A percentile compares a stretch with the other conserved stretches of the same genome.
Conservation (phyloP, 2,888 invertebrate species). For the Monoplex corrugatus region DNA sequence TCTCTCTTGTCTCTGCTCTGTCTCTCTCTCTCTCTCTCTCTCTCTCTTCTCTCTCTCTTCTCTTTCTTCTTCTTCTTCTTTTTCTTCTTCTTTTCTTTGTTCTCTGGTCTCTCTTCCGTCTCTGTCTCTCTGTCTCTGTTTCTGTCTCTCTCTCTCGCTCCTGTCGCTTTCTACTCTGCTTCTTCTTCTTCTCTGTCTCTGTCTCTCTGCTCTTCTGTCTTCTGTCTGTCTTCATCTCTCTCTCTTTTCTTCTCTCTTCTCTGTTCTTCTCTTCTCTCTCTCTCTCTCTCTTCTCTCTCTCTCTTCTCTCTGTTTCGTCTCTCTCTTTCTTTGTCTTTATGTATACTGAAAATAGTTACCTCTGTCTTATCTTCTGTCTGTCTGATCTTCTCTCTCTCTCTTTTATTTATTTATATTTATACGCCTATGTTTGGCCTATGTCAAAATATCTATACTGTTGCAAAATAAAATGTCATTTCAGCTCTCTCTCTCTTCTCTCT, state of each 20-base stretch:
- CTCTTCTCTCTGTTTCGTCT: neutral
- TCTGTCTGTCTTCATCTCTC: no score
- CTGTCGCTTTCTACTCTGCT: neutral
- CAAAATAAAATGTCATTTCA: no score
- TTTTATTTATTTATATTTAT: no score
- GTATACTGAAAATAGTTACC: no score
- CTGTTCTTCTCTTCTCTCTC: constrained; percentile 4
- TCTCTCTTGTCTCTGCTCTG: neutral
- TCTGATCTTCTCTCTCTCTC: no score
- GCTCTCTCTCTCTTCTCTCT: neutral
- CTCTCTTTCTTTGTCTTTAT: constrained; percentile 1
- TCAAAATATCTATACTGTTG: no score
- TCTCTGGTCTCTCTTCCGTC: constrained; percentile 23
- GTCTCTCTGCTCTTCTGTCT: constrained; percentile 34
- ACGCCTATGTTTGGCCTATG: no score
- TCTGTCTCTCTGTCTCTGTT: constrained; percentile 1
- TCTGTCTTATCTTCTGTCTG: no score
- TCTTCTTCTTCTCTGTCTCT: neutral
- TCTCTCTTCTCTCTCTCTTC: constrained; percentile 29
- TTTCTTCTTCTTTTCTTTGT: neutral
- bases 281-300: constrained; percentile 37
- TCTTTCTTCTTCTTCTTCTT: neutral
- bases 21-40: constrained; percentile 22
- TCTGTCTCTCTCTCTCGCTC: no score
- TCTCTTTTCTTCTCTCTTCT: neutral